Percentiles rank a stretch among this genome's conserved stretches.
Evolutionary conservation across 2,797 vertebrate genomes (phyloP).

Genomic region (Monodelphis domestica): DNA sequence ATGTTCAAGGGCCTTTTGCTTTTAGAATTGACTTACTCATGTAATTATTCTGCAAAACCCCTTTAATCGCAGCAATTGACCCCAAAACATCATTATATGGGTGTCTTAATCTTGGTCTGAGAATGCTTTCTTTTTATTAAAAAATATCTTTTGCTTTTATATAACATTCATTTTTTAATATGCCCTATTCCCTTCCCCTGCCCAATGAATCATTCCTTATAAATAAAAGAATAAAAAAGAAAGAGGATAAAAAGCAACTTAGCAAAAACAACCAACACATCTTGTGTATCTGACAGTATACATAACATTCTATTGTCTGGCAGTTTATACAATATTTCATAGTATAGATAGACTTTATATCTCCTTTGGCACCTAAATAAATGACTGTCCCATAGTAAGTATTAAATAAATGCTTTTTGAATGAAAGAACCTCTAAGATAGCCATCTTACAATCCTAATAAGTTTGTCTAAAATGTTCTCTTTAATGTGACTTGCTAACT

Average conservation of each 20-base stretch:
- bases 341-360: background rate
- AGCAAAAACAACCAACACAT: background rate
- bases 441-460: background rate
- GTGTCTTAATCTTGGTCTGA: background rate
- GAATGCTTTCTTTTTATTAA: background rate
- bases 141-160: background rate
- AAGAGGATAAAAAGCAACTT: background rate
- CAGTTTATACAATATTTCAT: background rate
- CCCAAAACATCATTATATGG: background rate
- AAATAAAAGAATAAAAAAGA: slow-evolving; percentile 1
- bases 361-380: background rate
- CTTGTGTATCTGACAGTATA: background rate
- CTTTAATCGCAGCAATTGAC: background rate
- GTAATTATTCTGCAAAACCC: background rate
- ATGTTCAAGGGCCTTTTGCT: background rate
- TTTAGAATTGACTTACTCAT: background rate
- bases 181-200: background rate
- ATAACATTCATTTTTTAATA: background rate
- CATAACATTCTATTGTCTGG: background rate
- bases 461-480: background rate
- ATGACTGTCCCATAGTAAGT: background rate
- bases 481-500: background rate
- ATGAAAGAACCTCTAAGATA: background rate
- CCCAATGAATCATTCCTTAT: background rate
- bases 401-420: background rate